Evolutionary conservation across 2,113 vertebrate species (phyloP).

Genomic region (Gallinago paraguaiae): DNA sequence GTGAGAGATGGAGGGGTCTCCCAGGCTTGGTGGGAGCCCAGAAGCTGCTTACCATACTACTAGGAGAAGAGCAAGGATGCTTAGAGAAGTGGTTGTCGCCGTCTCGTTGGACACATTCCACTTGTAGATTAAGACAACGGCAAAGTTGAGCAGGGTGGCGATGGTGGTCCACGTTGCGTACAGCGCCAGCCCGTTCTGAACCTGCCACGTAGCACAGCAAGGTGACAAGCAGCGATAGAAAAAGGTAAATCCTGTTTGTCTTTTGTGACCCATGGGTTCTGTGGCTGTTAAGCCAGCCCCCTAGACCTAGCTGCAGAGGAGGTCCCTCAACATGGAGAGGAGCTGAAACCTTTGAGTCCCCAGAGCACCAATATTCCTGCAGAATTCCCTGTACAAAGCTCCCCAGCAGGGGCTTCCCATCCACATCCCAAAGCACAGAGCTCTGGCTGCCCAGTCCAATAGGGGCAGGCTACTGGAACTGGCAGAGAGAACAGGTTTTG

Average conservation of each 20-base stretch:
- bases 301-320: neutral
- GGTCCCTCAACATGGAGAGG: neutral
- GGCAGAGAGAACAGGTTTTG: neutral
- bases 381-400: neutral
- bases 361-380: neutral
- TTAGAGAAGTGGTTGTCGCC: conserved; percentile 75
- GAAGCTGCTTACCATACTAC: conserved; percentile 73
- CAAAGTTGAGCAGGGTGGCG: conserved; percentile 82
- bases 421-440: rapidly evolving
- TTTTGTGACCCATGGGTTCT: rapidly evolving
- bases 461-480: neutral
- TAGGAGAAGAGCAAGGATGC: conserved; percentile 76
- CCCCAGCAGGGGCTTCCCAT: neutral
- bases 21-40: neutral
- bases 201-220: conserved; percentile 43
- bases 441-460: neutral
- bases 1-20: neutral
- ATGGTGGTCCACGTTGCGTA: conserved; percentile 83
- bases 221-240: neutral
- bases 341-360: neutral
- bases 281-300: neutral
- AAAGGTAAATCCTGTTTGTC: too few species aligned
- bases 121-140: conserved; percentile 74
- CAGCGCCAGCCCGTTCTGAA: conserved; percentile 83
- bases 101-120: conserved; percentile 60